phyloP scores from a whole-genome alignment of 2,113 vertebrate genomes.

The Apodemus sylvaticus region DNA sequence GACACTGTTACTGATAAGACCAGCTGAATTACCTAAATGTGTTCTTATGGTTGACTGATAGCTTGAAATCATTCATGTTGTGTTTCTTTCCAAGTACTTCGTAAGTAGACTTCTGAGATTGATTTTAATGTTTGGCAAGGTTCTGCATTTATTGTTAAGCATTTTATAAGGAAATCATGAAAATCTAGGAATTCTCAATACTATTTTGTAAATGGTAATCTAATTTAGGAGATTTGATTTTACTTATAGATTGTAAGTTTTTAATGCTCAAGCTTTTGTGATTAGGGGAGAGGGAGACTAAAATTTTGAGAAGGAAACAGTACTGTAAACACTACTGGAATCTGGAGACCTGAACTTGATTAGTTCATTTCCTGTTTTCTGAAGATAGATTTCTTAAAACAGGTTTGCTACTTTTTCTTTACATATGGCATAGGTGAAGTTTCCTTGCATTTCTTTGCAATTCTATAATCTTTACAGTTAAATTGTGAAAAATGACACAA shows the following conservation, averaged over 20 bases:
- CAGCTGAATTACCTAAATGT: neutral
- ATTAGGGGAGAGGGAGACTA: neutral
- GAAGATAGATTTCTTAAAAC: neutral
- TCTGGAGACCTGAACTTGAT: neutral
- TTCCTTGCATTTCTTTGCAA: neutral
- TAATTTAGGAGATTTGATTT: conserved; percentile 24
- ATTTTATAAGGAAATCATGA: conserved; percentile 14
- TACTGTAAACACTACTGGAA: neutral
- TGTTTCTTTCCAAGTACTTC: conserved; percentile 44
- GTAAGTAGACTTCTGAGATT: neutral
- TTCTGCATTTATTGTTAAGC: neutral
- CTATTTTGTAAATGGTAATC: neutral
- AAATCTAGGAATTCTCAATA: neutral
- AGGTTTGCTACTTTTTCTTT: conserved; percentile 22
- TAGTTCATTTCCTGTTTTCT: neutral
- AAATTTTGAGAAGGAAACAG: conserved; percentile 37
- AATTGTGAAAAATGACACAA: conserved; percentile 11
- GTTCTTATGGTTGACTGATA: conserved; percentile 47
- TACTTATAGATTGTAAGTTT: conserved; percentile 11
- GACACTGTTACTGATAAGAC: conserved; percentile 18
- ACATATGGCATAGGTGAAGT: neutral
- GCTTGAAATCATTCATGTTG: neutral
- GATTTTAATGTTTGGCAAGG: conserved; percentile 40
- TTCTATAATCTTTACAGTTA: neutral
- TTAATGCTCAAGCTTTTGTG: conserved; percentile 22